phyloP scores from a whole-genome alignment of 2,888 invertebrate genomes.

The Dryobotodes eremita region DNA sequence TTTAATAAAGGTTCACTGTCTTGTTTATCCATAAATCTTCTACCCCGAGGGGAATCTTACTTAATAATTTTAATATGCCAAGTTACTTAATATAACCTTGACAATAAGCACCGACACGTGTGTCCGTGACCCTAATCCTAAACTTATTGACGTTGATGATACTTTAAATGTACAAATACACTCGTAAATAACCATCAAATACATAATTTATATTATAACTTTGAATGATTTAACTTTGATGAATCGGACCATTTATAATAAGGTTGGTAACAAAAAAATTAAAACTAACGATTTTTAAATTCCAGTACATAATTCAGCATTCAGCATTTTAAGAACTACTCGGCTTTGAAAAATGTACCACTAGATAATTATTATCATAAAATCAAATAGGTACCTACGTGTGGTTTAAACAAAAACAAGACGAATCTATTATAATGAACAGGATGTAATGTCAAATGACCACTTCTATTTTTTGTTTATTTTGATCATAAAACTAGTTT shows the following conservation, averaged over 20 bases:
- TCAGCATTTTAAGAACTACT: too few relatives aligned
- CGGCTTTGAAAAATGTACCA: not conserved
- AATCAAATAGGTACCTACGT: not conserved
- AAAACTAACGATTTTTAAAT: not conserved
- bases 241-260: not conserved
- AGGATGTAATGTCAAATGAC: not conserved
- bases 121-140: conserved; percentile 37
- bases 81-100: conserved; percentile 33
- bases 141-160: not conserved
- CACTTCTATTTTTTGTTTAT: not conserved
- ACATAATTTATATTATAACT: conserved; percentile 39
- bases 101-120: not conserved
- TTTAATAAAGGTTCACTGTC: not conserved
- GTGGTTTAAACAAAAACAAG: not conserved
- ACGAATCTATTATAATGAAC: not conserved
- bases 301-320: not conserved
- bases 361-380: not conserved
- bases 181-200: conserved; percentile 32
- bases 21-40: not conserved
- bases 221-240: conserved; percentile 19
- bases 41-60: not conserved
- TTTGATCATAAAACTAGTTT: not conserved
- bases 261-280: not conserved
- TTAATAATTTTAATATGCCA: not conserved
- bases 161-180: conserved; percentile 6